These are phyloP conservation scores for Rhopilema esculentum DNA, from an alignment of 30 jellyfish, hydroid and myxozoan genomes.

Conservation along the genomic window DNA sequence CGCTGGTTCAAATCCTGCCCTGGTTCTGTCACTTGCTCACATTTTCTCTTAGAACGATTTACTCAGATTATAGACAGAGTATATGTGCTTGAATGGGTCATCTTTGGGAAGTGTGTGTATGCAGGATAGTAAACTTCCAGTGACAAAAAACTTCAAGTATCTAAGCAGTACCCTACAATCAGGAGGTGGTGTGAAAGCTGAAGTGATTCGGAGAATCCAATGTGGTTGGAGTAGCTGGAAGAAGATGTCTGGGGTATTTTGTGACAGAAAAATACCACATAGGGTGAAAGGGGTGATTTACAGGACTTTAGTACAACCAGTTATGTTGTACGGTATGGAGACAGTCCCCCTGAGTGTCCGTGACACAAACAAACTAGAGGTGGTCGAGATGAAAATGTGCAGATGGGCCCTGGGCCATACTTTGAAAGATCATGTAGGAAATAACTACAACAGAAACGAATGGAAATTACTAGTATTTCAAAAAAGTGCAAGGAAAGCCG, in stretches of 20 bases:
- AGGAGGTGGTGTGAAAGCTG: conserved; percentile 20
- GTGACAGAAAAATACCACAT: conserved; percentile 16
- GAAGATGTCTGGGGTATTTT: conserved; percentile 16
- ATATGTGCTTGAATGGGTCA: not conserved
- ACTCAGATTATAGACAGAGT: too few species aligned
- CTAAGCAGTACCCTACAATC: conserved; percentile 2
- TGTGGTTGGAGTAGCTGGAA: conserved; percentile 30
- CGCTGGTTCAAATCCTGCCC: too few species aligned
- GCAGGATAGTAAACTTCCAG: not conserved
- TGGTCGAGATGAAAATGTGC: conserved; percentile 27
- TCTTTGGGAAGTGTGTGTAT: not conserved
- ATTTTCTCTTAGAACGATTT: too few species aligned
- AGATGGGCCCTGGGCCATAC: conserved; percentile 35
- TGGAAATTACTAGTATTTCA: not conserved
- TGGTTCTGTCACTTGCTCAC: too few species aligned
- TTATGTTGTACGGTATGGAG: conserved; percentile 50
- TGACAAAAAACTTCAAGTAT: conserved; percentile 19
- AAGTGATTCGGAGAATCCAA: conserved; percentile 5
- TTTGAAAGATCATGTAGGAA: conserved; percentile 10
- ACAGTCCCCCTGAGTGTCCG: conserved; percentile 23
- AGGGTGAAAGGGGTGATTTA: conserved; percentile 11
- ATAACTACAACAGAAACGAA: not conserved
- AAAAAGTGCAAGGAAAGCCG: conserved; percentile 1
- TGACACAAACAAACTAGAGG: conserved; percentile 9
- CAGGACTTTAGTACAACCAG: conserved; percentile 27